Conservation (phyloP, 2,113 vertebrate species). For the Aythya baeri region DNA sequence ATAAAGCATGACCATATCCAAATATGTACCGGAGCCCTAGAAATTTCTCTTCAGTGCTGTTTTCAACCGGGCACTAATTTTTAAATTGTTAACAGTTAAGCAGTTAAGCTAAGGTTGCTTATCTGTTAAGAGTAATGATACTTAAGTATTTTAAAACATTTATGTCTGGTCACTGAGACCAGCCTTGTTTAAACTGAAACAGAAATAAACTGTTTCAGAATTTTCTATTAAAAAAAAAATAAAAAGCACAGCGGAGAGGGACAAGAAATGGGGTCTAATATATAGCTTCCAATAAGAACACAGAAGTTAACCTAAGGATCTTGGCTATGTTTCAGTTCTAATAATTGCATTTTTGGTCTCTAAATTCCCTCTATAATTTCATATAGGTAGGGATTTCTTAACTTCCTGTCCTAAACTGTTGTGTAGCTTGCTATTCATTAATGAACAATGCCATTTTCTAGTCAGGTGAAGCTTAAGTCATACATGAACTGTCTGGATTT, state of each 20-base stretch:
- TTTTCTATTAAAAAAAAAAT: not conserved
- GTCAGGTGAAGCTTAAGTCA: not conserved
- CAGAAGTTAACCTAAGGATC: constrained; percentile 19
- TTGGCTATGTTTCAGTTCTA: constrained; percentile 12
- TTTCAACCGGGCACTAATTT: not conserved
- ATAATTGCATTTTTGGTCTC: constrained; percentile 32
- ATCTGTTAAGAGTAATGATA: not conserved
- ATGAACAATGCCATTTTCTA: constrained; percentile 27
- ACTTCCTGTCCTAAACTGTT: constrained; percentile 18
- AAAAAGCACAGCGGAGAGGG: not conserved
- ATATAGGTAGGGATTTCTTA: constrained; percentile 4
- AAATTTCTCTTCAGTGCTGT: not conserved
- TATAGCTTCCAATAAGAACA: not conserved
- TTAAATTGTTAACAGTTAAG: not conserved
- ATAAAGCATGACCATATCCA: not conserved
- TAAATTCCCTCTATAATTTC: constrained; percentile 48
- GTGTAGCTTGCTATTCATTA: constrained; percentile 17
- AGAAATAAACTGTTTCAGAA: not conserved
- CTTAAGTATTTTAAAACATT: not conserved
- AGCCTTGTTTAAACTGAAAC: not conserved
- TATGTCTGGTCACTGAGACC: not conserved
- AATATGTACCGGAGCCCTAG: not conserved
- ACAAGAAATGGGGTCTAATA: not conserved
- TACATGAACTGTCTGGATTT: not conserved
- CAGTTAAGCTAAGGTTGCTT: not conserved